Conservation (phyloP, 2,113 vertebrate genomes). For the Xiphophorus couchianus region DNA sequence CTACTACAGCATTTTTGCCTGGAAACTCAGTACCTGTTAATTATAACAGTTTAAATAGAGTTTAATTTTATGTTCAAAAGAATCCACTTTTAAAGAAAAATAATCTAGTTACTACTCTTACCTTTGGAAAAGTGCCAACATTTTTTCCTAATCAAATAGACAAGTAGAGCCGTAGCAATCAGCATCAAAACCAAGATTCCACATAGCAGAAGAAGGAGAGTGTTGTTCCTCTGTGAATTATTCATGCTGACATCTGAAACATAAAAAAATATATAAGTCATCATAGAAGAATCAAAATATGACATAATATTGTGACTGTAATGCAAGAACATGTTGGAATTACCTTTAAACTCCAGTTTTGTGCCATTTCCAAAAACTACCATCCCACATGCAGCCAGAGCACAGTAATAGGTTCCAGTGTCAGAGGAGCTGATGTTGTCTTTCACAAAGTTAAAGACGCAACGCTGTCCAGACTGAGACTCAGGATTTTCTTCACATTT, state of each 20-base stretch:
- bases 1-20: background rate
- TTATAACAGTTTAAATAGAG: background rate
- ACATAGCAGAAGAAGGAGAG: constrained; percentile 2
- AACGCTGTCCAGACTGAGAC: constrained; percentile 4
- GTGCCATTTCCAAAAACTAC: constrained; percentile 44
- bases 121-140: constrained; percentile 4
- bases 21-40: background rate
- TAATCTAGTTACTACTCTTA: background rate
- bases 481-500: constrained; percentile 5
- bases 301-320: background rate
- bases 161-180: constrained; percentile 8
- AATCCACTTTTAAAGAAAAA: rapidly evolving
- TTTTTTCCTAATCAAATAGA: background rate
- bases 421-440: constrained; percentile 27
- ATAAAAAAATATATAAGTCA: background rate
- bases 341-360: constrained; percentile 32
- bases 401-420: constrained; percentile 48
- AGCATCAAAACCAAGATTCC: constrained; percentile 16
- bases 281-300: background rate
- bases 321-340: background rate
- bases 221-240: background rate
- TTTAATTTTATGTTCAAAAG: background rate
- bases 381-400: constrained; percentile 41
- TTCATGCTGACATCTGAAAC: background rate
- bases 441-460: constrained; percentile 12